Base-by-base conservation (phyloP, 2,888 invertebrate genomes). In the Cinara cedri region DNA sequence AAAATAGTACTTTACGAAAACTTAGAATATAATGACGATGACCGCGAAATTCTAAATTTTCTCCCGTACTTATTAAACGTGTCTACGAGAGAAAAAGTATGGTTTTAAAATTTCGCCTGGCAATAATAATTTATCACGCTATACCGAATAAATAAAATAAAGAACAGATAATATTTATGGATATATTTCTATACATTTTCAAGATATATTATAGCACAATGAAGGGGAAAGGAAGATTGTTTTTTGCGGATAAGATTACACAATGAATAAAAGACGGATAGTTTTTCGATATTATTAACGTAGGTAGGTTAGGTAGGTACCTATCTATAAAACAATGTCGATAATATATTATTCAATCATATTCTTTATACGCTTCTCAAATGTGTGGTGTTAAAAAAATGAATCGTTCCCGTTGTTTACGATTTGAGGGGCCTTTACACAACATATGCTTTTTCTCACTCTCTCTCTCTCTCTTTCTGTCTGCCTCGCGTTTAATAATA, bases 21-120 rank as follows among this genome's bases (percentile, higher is more conserved):
- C 34, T 34, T 34, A n/a, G n/a, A n/a, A n/a, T n/a, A 34, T 34
- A 4, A 6, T 34, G 6, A 34, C 6, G 34, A 34, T 34, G 34
- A 6, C 34, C 34, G 34, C 34, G 6, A 34, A 34, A 34, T 34
- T 34, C 34, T 34, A 34, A 34, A 34, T 34, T 34, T 34, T 34
- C 34, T n/a, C n/a, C n/a, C n/a, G n/a, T n/a, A n/a, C n/a, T n/a
- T n/a, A n/a, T n/a, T n/a, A n/a, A n/a, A n/a, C n/a, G n/a, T n/a
- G n/a, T n/a, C n/a, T n/a, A n/a, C n/a, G n/a, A n/a, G 34, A 4
- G 34, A 34, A 34, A 62, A 62, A 14, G 4, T 54, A 24, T 42
- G 54, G 51, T 44, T 34, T 34, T 54, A 44, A 65, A 24, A 75
- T 54, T 63, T 51, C 21, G n/a, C 54, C 54, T n/a, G 10, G 11